Conservation (phyloP, 2,113 vertebrate species). For the Camelus dromedarius region DNA sequence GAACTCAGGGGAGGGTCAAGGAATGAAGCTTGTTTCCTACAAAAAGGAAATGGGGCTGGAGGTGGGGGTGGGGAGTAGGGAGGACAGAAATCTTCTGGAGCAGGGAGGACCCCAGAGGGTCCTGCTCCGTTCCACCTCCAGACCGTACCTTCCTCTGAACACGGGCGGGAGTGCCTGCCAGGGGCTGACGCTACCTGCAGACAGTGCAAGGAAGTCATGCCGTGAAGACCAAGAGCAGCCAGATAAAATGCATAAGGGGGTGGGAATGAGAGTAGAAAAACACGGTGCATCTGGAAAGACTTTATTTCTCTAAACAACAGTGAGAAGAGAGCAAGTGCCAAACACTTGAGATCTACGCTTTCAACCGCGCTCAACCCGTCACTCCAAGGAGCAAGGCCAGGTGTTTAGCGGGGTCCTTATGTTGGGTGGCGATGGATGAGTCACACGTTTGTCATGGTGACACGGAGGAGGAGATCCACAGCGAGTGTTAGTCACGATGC, state of each 20-base stretch:
- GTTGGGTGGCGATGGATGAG: rapidly evolving
- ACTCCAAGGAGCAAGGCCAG: neutral
- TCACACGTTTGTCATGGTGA: rapidly evolving
- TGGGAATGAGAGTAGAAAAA: no score
- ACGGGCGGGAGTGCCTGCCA: rapidly evolving
- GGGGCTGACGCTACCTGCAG: neutral
- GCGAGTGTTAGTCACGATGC: rapidly evolving
- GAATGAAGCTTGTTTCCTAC: no score
- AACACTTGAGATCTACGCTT: neutral
- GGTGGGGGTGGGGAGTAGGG: no score
- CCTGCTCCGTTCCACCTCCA: no score
- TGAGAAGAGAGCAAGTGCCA: neutral
- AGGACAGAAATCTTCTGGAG: no score
- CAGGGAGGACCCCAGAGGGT: no score
- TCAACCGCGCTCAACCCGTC: neutral
- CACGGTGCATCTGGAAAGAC: neutral
- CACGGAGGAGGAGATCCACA: rapidly evolving
- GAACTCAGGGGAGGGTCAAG: no score
- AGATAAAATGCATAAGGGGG: rapidly evolving
- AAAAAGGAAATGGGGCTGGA: no score
- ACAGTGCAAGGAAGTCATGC: rapidly evolving
- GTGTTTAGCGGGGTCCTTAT: neutral
- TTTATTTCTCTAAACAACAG: neutral
- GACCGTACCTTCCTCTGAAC: no score
- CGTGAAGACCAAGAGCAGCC: neutral